These are phyloP conservation scores for Clepsis dumicolana DNA, from an alignment of 2,888 invertebrate species.

Conservation along the genomic window DNA sequence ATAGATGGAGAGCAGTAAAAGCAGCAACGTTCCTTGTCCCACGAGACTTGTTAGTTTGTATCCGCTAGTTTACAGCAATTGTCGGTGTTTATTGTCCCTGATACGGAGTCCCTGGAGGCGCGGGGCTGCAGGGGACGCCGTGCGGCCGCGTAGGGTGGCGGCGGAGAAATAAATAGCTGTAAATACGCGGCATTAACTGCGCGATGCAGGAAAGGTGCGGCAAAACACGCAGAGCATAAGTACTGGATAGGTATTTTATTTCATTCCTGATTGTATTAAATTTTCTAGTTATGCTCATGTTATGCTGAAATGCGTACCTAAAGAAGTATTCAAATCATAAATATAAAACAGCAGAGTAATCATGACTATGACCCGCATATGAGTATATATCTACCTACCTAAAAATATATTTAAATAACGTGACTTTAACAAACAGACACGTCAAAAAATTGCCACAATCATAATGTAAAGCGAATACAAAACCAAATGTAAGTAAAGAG, in stretches of 20 bases:
- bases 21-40: constrained; percentile 47
- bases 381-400: background rate
- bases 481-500: constrained; percentile 24
- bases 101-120: constrained; percentile 58
- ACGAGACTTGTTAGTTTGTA: constrained; percentile 66
- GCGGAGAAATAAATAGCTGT: background rate
- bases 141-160: background rate
- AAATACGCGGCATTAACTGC: background rate
- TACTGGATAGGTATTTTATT: no score
- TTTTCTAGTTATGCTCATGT: no score
- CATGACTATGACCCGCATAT: background rate
- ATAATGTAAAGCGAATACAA: background rate
- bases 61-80: constrained; percentile 58
- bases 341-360: no score
- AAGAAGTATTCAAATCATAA: no score
- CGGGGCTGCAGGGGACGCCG: constrained; percentile 27
- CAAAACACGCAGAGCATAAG: no score
- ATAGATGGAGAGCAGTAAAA: background rate
- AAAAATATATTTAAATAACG: no score
- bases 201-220: no score
- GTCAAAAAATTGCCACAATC: background rate
- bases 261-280: no score
- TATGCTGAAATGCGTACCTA: no score
- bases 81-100: constrained; percentile 69
- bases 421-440: no score